These are phyloP conservation scores for Setophaga kirtlandii DNA, from an alignment of 2,113 vertebrate species.

Conservation along the genomic window DNA sequence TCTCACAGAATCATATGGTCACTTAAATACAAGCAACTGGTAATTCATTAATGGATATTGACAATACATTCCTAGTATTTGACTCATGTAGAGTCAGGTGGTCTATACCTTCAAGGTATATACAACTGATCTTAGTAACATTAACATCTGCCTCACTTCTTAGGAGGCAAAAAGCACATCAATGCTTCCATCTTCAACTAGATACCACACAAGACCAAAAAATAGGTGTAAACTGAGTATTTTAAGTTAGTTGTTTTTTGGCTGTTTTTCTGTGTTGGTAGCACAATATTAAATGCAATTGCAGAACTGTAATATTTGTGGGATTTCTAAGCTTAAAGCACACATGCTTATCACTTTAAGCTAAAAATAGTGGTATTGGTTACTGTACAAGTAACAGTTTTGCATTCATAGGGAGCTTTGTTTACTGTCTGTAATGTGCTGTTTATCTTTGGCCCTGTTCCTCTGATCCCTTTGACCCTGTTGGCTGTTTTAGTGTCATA, in stretches of 20 bases:
- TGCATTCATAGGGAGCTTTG: conserved; percentile 28
- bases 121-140: conserved; percentile 12
- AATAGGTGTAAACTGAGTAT: not conserved
- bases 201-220: conserved; percentile 33
- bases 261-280: not conserved
- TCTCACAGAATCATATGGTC: conserved; percentile 18
- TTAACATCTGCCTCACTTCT: conserved; percentile 46
- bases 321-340: conserved; percentile 15
- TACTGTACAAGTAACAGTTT: conserved; percentile 7
- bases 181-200: not conserved
- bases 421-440: conserved; percentile 39
- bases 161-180: conserved; percentile 46
- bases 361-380: not conserved
- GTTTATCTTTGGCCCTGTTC: conserved; percentile 20
- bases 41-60: conserved; percentile 30
- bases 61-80: not conserved
- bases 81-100: conserved; percentile 52
- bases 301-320: not conserved
- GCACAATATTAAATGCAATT: conserved; percentile 3
- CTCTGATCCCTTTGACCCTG: not conserved
- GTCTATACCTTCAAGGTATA: conserved; percentile 37
- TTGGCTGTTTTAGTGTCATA: conserved; percentile 49
- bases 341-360: not conserved
- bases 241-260: not conserved
- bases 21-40: not conserved